These are phyloP conservation scores for Macrophya alboannulata DNA, from an alignment of 2,888 invertebrate species.

Conservation along the genomic window DNA sequence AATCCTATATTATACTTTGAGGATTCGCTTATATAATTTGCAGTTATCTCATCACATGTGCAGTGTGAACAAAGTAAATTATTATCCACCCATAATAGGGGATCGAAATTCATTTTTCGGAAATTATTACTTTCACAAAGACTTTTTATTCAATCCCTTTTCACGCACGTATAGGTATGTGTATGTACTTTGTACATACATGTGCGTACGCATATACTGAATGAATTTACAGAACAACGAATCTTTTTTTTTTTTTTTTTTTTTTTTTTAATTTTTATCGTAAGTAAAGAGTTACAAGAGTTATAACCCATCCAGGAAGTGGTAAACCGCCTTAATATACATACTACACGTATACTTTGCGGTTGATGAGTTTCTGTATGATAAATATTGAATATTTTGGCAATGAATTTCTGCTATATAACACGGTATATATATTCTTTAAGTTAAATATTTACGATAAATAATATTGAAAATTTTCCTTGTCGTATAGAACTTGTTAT, in stretches of 20 bases:
- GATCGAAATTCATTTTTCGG: neutral
- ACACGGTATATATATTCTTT: neutral
- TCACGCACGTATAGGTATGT: neutral
- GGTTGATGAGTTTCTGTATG: slow-evolving; percentile 4
- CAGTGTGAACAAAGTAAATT: neutral
- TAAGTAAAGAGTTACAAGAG: slow-evolving; percentile 19
- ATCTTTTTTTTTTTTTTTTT: neutral
- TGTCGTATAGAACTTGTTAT: neutral
- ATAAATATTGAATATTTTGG: slow-evolving; percentile 17
- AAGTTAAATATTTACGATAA: neutral
- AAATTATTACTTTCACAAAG: neutral
- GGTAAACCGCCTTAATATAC: slow-evolving; percentile 39
- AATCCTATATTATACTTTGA: neutral
- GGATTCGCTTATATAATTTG: neutral
- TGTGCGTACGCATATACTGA: neutral
- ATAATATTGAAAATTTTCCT: neutral
- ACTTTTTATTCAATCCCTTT: neutral
- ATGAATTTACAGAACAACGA: neutral
- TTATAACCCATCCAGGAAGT: slow-evolving; percentile 35
- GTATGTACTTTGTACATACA: too few species aligned
- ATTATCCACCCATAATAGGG: neutral
- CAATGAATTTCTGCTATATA: neutral
- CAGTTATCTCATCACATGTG: neutral
- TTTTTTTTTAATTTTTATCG: neutral
- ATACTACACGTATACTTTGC: slow-evolving; percentile 3